These are phyloP conservation scores for Pinna nobilis DNA, from an alignment of 1,140 invertebrate species.

Conservation along the genomic window DNA sequence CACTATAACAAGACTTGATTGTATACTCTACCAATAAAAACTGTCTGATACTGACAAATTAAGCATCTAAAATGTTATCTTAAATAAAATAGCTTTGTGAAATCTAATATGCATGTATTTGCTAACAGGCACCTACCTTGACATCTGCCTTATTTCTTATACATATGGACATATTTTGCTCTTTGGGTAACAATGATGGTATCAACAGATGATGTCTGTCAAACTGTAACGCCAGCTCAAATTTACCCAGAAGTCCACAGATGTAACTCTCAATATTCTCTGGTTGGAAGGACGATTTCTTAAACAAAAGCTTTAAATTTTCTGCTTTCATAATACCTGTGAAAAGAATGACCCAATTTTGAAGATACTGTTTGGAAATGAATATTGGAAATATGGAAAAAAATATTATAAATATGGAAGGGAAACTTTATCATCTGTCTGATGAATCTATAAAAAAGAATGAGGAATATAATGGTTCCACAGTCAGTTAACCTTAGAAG, in stretches of 20 bases:
- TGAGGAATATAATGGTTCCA: too few species aligned
- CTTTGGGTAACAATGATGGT: slow-evolving; percentile 91
- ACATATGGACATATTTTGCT: slow-evolving; percentile 39
- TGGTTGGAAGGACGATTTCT: slow-evolving; percentile 73
- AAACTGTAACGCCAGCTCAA: slow-evolving; percentile 98
- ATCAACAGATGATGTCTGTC: slow-evolving; percentile 93
- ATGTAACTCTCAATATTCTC: slow-evolving; percentile 70
- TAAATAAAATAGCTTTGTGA: not conserved
- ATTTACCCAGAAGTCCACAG: slow-evolving; percentile 87
- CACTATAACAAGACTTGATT: too few species aligned
- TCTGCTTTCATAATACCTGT: slow-evolving; percentile 93
- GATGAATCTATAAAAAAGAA: too few species aligned
- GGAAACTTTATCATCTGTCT: too few species aligned
- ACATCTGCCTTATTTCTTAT: slow-evolving; percentile 48
- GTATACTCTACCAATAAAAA: too few species aligned
- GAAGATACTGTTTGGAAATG: too few species aligned
- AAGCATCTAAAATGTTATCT: too few species aligned
- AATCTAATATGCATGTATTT: not conserved
- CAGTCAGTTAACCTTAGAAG: too few species aligned
- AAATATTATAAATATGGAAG: too few species aligned
- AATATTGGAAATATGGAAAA: too few species aligned
- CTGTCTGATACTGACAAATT: too few species aligned
- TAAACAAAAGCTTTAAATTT: slow-evolving; percentile 95
- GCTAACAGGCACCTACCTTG: slow-evolving; percentile 25
- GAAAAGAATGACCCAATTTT: not conserved